phyloP scores from a whole-genome alignment of 2,113 vertebrate species.

The Pseudolaguvia tuberculata region DNA sequence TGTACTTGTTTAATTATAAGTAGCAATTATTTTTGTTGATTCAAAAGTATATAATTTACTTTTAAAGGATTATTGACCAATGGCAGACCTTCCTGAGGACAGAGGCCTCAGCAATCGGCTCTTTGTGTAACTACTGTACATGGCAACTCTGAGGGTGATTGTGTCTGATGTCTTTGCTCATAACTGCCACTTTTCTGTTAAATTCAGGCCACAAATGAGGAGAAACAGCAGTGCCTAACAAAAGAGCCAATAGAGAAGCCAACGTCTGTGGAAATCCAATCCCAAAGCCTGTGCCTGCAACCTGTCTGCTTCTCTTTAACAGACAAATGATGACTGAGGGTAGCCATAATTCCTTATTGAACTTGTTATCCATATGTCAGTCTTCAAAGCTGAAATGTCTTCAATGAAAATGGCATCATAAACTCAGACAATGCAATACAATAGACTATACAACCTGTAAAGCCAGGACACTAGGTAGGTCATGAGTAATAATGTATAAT shows the following conservation, averaged over 20 bases:
- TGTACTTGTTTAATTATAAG: not conserved
- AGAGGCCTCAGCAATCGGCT: constrained; percentile 6
- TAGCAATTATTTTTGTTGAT: not conserved
- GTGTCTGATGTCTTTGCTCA: constrained; percentile 51
- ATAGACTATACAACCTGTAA: constrained; percentile 34
- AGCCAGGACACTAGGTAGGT: too few species aligned
- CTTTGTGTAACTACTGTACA: constrained; percentile 45
- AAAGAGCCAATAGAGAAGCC: constrained; percentile 54
- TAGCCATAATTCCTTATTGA: constrained; percentile 57
- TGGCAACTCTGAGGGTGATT: constrained; percentile 21
- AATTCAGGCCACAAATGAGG: constrained; percentile 45
- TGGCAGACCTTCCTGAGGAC: constrained; percentile 28
- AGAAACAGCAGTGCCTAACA: constrained; percentile 39
- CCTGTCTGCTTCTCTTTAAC: constrained; percentile 53
- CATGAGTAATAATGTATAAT: too few species aligned
- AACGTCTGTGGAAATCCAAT: constrained; percentile 58
- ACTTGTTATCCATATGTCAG: constrained; percentile 72
- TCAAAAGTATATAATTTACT: constrained; percentile 2
- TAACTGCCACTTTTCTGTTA: constrained; percentile 39
- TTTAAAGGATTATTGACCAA: constrained; percentile 10
- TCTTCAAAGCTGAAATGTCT: constrained; percentile 35
- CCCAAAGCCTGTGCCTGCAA: constrained; percentile 48
- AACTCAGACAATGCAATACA: not conserved
- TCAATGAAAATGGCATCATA: not conserved
- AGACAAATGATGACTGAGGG: constrained; percentile 53